Conservation (phyloP, 2,797 vertebrate species). For the Girardinus metallicus region DNA sequence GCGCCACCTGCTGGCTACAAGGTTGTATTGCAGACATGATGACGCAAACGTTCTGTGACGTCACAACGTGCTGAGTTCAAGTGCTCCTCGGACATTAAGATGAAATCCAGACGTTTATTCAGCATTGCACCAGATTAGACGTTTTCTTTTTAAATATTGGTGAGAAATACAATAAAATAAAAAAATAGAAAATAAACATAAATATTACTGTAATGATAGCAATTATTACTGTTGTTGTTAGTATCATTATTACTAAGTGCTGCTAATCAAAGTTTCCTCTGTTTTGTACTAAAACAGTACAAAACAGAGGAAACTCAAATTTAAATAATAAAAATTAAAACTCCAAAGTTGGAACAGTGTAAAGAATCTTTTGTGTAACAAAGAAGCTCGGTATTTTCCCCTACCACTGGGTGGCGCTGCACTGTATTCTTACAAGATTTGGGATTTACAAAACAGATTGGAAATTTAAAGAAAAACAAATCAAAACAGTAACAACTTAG, state of each 20-base stretch:
- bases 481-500: neutral
- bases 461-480: neutral
- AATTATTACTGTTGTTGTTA: neutral
- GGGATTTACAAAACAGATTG: neutral
- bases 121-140: neutral
- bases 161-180: neutral
- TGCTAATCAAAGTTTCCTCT: neutral
- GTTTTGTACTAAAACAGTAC: neutral
- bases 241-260: neutral
- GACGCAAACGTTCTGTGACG: constrained; percentile 20
- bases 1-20: constrained; percentile 48
- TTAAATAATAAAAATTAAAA: neutral
- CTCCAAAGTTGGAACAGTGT: no score
- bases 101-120: neutral
- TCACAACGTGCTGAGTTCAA: constrained; percentile 32
- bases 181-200: neutral
- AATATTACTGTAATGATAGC: neutral
- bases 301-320: neutral
- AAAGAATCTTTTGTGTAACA: neutral
- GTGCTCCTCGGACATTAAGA: constrained; percentile 25
- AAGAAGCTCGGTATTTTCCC: neutral
- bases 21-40: neutral
- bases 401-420: constrained; percentile 41
- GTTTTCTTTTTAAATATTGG: neutral
- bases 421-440: neutral